phyloP scores from a whole-genome alignment of 2,797 vertebrate genomes.

The Melanotaenia maccullochi region DNA sequence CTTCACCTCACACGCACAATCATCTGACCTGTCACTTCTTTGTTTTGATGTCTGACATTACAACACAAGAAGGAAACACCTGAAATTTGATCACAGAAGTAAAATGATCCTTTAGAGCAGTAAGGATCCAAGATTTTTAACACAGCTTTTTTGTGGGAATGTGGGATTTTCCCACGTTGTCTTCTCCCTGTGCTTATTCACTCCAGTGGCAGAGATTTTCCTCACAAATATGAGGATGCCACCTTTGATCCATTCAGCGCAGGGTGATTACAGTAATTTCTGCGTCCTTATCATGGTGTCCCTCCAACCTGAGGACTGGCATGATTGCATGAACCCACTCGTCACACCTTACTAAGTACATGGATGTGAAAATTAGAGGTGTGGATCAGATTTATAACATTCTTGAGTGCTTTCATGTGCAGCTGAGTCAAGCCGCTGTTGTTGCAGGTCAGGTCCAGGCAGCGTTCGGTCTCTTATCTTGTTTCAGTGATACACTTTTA shows the following conservation, averaged over 20 bases:
- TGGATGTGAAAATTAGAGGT: slow-evolving; percentile 61
- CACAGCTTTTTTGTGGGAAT: slow-evolving; percentile 28
- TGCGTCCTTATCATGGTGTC: slow-evolving; percentile 37
- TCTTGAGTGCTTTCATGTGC: slow-evolving; percentile 44
- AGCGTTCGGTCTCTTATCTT: slow-evolving; percentile 16
- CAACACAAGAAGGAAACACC: slow-evolving; percentile 57
- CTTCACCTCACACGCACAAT: slow-evolving; percentile 44
- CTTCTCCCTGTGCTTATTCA: slow-evolving; percentile 31
- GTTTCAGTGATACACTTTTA: slow-evolving; percentile 15
- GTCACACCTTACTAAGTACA: slow-evolving; percentile 29
- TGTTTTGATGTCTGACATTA: slow-evolving; percentile 41
- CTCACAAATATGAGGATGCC: slow-evolving; percentile 54
- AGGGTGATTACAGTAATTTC: slow-evolving; percentile 70
- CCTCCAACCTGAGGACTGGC: slow-evolving; percentile 4
- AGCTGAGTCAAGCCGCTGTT: slow-evolving; percentile 22
- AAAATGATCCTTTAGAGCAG: slow-evolving; percentile 26
- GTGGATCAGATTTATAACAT: slow-evolving; percentile 60
- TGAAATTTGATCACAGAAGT: slow-evolving; percentile 50
- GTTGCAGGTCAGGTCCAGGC: slow-evolving; percentile 42
- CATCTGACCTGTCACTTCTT: slow-evolving; percentile 32
- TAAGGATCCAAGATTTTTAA: slow-evolving; percentile 33
- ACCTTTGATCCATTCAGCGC: slow-evolving; percentile 68
- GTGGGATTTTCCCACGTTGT: slow-evolving; percentile 62
- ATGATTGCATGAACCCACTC: slow-evolving; percentile 3
- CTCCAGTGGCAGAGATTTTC: slow-evolving; percentile 42